Conservation (phyloP, 2,797 vertebrate genomes). For the Adrianichthys oophorus region DNA sequence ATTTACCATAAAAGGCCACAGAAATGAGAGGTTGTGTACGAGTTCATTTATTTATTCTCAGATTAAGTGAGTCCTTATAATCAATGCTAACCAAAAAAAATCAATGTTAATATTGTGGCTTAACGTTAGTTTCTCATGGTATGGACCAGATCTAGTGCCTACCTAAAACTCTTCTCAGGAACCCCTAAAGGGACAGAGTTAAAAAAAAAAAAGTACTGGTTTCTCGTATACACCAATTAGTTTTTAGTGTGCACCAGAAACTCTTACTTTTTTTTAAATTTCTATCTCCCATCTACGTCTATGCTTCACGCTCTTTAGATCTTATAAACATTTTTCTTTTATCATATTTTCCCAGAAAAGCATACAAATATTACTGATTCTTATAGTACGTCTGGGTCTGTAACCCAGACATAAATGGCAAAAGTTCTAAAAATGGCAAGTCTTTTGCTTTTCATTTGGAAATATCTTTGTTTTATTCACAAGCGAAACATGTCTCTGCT, state of each 20-base stretch:
- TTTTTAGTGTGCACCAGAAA: too few relatives aligned
- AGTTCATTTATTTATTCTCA: slow-evolving; percentile 36
- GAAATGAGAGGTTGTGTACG: slow-evolving; percentile 54
- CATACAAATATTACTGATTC: slow-evolving; percentile 1
- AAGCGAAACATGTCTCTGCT: slow-evolving; percentile 15
- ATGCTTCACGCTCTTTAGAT: slow-evolving; percentile 10
- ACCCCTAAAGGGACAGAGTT: too few relatives aligned
- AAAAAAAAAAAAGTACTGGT: neutral
- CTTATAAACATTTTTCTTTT: slow-evolving; percentile 25
- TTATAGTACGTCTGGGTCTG: neutral
- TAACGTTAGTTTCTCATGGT: neutral
- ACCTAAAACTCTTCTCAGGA: neutral
- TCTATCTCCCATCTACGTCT: too few relatives aligned
- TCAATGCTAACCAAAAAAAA: slow-evolving; percentile 3
- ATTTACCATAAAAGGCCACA: slow-evolving; percentile 43
- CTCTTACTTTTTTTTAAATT: too few relatives aligned
- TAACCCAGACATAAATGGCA: neutral
- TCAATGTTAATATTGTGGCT: slow-evolving; percentile 7
- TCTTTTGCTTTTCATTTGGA: slow-evolving; percentile 26
- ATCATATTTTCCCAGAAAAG: slow-evolving; percentile 16
- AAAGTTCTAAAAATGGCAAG: neutral
- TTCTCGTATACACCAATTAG: too few relatives aligned
- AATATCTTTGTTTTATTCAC: slow-evolving; percentile 28
- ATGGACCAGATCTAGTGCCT: too few relatives aligned
- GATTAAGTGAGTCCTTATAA: slow-evolving; percentile 41